Evolutionary conservation across 1,140 invertebrate genomes (phyloP).

Genomic region (Drosophila murphyi): DNA sequence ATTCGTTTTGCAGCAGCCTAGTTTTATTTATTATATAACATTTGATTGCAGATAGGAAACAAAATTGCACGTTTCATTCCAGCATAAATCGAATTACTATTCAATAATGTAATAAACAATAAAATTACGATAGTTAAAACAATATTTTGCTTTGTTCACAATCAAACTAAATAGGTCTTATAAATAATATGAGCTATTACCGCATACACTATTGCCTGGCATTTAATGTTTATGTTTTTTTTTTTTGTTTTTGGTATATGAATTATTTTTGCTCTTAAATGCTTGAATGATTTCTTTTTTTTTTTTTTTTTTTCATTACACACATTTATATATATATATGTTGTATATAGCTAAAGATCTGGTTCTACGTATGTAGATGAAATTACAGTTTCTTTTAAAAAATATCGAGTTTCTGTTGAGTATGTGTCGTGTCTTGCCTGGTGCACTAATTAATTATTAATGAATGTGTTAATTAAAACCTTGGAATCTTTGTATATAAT

Average conservation of each 20-base stretch:
- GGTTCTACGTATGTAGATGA: conserved; percentile 41
- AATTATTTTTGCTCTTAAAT: conserved; percentile 54
- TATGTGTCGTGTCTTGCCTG: conserved; percentile 40
- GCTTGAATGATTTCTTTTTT: conserved; percentile 30
- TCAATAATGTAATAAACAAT: conserved; percentile 7
- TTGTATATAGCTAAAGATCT: conserved; percentile 35
- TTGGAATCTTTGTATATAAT: conserved; percentile 61
- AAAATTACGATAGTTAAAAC: conserved; percentile 15
- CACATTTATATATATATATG: conserved; percentile 41
- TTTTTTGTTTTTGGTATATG: conserved; percentile 58
- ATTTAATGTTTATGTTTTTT: conserved; percentile 17
- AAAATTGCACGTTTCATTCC: conserved; percentile 12
- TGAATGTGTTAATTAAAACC: conserved; percentile 57
- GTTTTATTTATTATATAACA: neutral
- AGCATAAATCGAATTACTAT: conserved; percentile 14
- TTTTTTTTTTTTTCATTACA: conserved; percentile 5
- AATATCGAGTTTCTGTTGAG: conserved; percentile 61
- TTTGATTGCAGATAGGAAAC: neutral
- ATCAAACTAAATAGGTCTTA: conserved; percentile 39
- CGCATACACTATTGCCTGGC: conserved; percentile 35
- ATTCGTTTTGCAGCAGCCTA: conserved; percentile 1
- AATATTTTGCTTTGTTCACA: conserved; percentile 17
- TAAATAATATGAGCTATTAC: conserved; percentile 59
- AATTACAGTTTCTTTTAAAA: conserved; percentile 48
- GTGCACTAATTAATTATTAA: conserved; percentile 54